Base-by-base conservation (phyloP, 2,797 vertebrate species). In the Corythornis leucogaster region DNA sequence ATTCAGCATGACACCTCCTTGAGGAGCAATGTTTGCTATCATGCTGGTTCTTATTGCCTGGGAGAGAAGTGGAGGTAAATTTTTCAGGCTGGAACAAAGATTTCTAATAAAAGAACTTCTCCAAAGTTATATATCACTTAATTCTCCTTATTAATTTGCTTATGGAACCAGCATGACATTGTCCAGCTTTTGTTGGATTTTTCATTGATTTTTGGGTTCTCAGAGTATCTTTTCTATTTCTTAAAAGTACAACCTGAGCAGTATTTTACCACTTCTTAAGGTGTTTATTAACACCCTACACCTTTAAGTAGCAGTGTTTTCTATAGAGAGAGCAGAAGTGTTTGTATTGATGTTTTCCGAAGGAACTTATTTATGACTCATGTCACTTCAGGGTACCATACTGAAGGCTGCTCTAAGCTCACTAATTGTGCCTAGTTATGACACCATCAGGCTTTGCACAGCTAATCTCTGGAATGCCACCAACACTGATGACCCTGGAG, bases 341-440 rank as follows among this genome's bases (percentile, higher is more conserved):
- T 88, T 95, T 88, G 69, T 88, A 78, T 19, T 92, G 53, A 43
- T 91, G n/a, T 78, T 91, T 74, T 50, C 50, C 54, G 33, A 59
- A 92, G 81, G 85, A 58, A 57, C 30, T 54, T 64, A 58, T 59
- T 89, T 86, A 9, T 94, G 94, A 90, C 91, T 89, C 59, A 30
- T 9, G 24, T 74, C 87, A 89, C 58, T 55, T 61, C 70, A 79
- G 76, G 63, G 42, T 54, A 85, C 50, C 69, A 21, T 82, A 71
- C 80, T 95, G 75, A 62, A 48, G 73, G 86, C 83, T 92, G 89
- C 82, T 91, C 54, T 63, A 71, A 84, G 40, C 35, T 57, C 43
- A 18, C 11, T 79, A 70, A 86, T 84, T 93, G 80, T 63, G 77
- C 80, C 80, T 46, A 66, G 79, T 73, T 78, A 62, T 80, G 83